A percentile compares a stretch with the other conserved stretches of the same genome.
phyloP scores from a whole-genome alignment of 1,140 invertebrate species.

The Helicoverpa zea region DNA sequence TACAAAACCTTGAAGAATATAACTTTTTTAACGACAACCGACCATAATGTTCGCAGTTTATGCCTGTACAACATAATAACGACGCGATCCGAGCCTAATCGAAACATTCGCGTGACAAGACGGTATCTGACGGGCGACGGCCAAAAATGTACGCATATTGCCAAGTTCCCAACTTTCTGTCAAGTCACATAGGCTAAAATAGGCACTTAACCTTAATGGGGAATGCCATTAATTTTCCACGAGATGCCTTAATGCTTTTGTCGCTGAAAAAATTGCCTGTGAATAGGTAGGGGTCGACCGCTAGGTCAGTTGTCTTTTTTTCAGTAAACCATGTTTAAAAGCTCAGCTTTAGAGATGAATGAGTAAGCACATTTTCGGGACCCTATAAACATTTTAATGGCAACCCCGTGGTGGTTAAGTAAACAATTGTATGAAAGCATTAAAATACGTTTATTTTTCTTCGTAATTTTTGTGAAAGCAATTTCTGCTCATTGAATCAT shows the following conservation, averaged over 20 bases:
- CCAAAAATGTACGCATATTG: constrained; percentile 38
- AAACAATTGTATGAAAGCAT: background rate
- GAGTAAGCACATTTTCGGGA: constrained; percentile 47
- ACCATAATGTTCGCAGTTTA: constrained; percentile 2
- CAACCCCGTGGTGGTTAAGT: constrained; percentile 10
- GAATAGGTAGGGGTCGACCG: constrained; percentile 66
- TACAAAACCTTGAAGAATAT: too few relatives aligned
- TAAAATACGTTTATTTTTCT: background rate
- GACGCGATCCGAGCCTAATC: background rate
- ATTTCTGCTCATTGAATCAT: background rate
- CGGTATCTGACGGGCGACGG: constrained; percentile 38
- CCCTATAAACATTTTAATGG: constrained; percentile 48
- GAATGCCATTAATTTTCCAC: constrained; percentile 68
- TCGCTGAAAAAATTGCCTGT: constrained; percentile 67
- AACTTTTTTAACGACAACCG: background rate
- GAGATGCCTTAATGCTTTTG: constrained; percentile 71
- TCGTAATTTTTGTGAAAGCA: background rate
- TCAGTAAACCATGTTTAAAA: constrained; percentile 58
- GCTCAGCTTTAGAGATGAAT: constrained; percentile 55
- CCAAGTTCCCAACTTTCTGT: constrained; percentile 64
- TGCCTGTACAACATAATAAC: constrained; percentile 27
- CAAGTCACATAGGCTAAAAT: constrained; percentile 72
- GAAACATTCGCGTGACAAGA: constrained; percentile 37
- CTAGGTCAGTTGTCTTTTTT: constrained; percentile 58
- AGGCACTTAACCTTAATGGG: constrained; percentile 72